Conservation (phyloP, 2,888 invertebrate genomes). For the Idaea biselata region DNA sequence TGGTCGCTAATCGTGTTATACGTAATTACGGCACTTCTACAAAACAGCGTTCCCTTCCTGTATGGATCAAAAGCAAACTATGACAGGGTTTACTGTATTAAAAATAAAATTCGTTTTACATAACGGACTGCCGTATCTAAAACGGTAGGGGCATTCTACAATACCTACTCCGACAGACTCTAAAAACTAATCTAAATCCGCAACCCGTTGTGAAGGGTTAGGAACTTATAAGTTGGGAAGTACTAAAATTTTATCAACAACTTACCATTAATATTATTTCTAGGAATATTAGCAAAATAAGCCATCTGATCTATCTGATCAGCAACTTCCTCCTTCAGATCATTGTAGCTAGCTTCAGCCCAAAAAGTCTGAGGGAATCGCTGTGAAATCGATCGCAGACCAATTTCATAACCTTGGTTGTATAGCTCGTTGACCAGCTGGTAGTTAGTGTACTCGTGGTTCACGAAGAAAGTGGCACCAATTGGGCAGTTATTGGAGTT, state of each 20-base stretch:
- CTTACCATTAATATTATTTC: conserved; percentile 54
- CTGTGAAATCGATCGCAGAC: conserved; percentile 85
- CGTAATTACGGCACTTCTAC: too few relatives aligned
- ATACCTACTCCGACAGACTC: too few relatives aligned
- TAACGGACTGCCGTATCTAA: too few relatives aligned
- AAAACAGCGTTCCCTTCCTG: too few relatives aligned
- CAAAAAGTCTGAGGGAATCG: conserved; percentile 79
- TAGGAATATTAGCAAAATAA: conserved; percentile 78
- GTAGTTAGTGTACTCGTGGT: conserved; percentile 88
- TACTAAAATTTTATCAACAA: background rate
- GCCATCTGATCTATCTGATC: conserved; percentile 78
- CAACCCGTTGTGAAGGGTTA: too few relatives aligned
- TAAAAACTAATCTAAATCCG: too few relatives aligned
- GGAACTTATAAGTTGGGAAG: too few relatives aligned
- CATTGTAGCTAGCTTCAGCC: conserved; percentile 73
- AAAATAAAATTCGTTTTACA: too few relatives aligned
- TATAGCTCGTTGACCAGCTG: conserved; percentile 81
- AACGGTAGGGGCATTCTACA: too few relatives aligned
- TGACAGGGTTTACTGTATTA: too few relatives aligned
- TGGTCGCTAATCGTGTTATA: too few relatives aligned
- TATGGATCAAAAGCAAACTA: too few relatives aligned
- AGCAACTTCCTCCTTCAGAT: conserved; percentile 79
- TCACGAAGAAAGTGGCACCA: conserved; percentile 85
- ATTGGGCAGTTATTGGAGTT: conserved; percentile 85
- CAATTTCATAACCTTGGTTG: conserved; percentile 83